Conservation (phyloP, 2,888 invertebrate genomes). For the Zygogramma bicolorata region DNA sequence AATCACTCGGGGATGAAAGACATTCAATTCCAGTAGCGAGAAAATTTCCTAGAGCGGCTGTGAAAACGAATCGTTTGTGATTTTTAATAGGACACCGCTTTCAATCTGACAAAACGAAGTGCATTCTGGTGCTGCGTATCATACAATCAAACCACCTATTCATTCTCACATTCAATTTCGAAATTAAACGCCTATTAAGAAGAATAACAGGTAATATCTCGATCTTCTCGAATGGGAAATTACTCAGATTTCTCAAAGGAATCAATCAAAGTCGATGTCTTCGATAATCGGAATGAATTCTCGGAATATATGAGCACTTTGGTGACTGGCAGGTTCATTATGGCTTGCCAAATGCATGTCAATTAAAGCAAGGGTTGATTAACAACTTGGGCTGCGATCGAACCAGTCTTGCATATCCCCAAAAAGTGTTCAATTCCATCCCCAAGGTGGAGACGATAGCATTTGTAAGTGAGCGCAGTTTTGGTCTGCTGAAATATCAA, state of each 20-base stretch:
- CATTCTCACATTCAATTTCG: constrained; percentile 51
- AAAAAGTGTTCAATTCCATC: too few relatives aligned
- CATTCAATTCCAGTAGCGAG: constrained; percentile 49
- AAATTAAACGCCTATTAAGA: constrained; percentile 52
- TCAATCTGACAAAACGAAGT: background rate
- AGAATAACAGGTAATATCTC: constrained; percentile 52
- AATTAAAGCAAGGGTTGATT: background rate
- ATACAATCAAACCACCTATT: constrained; percentile 44
- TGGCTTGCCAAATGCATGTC: background rate
- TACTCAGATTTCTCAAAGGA: constrained; percentile 38
- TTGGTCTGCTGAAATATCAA: too few relatives aligned
- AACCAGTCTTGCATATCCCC: background rate
- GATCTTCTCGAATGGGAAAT: constrained; percentile 23
- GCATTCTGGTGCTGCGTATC: background rate
- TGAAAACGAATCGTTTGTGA: constrained; percentile 56
- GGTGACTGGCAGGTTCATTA: background rate
- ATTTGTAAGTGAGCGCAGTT: too few relatives aligned
- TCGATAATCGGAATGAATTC: constrained; percentile 6
- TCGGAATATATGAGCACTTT: constrained; percentile 1
- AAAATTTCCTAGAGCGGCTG: constrained; percentile 40
- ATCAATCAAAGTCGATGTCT: constrained; percentile 35
- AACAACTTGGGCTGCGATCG: background rate
- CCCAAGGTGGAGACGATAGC: too few relatives aligned
- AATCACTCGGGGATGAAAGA: constrained; percentile 28
- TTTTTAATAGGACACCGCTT: constrained; percentile 43